Evolutionary conservation across 2,113 vertebrate genomes (phyloP).

Genomic region (Gavia stellata): DNA sequence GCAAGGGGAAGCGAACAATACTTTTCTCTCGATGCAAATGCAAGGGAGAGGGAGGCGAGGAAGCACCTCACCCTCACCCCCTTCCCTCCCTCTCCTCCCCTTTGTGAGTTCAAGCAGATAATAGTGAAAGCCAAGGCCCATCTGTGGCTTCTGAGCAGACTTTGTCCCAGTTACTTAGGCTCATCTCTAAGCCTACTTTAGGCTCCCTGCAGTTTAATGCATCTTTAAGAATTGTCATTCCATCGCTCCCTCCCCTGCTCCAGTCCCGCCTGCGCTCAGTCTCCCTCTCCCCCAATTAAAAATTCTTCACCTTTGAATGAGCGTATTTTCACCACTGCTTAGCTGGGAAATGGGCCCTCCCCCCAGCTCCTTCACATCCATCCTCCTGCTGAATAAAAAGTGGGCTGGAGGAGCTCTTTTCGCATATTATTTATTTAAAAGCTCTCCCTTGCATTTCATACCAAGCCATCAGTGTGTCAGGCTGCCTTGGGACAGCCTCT

Average conservation of each 20-base stretch:
- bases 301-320: conserved; percentile 13
- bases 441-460: background rate
- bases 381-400: background rate
- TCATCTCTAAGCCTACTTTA: conserved; percentile 62
- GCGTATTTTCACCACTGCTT: background rate
- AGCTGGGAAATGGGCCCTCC: background rate
- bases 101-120: conserved; percentile 7
- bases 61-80: background rate
- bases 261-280: background rate
- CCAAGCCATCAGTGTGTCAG: background rate
- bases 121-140: conserved; percentile 31
- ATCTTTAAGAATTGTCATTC: conserved; percentile 47
- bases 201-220: conserved; percentile 45
- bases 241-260: background rate
- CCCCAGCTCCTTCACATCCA: background rate
- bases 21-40: background rate
- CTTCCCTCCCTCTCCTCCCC: background rate
- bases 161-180: conserved; percentile 46
- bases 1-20: background rate
- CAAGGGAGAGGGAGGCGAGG: background rate
- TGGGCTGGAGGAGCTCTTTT: background rate
- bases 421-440: background rate
- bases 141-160: conserved; percentile 46
- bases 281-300: background rate
- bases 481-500: background rate